These are phyloP conservation scores for Drosophila fulvimacula DNA, from an alignment of 2,888 invertebrate species.

Conservation along the genomic window DNA sequence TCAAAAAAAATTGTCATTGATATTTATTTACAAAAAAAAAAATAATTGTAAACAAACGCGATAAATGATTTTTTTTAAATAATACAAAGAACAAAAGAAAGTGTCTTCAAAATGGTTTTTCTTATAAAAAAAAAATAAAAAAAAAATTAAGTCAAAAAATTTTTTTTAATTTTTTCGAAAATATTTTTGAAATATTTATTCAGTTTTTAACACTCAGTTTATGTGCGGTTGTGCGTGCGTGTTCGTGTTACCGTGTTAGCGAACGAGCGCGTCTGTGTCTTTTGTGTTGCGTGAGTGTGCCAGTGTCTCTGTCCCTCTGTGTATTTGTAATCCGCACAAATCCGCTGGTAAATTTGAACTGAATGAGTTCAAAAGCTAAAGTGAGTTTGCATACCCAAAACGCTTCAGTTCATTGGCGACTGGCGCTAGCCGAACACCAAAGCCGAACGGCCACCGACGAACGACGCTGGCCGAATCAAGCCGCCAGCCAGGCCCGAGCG, in stretches of 20 bases:
- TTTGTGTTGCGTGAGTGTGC: background rate
- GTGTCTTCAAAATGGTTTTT: slow-evolving; percentile 7
- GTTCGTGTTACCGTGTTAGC: slow-evolving; percentile 25
- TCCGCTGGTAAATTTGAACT: slow-evolving; percentile 81
- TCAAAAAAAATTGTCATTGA: slow-evolving; percentile 36
- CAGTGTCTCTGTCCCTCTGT: slow-evolving; percentile 6
- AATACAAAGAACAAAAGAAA: background rate
- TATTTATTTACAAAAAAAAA: background rate
- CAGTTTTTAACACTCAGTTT: slow-evolving; percentile 16
- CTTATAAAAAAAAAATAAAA: background rate
- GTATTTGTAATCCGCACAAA: slow-evolving; percentile 78
- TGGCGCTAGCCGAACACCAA: slow-evolving; percentile 15
- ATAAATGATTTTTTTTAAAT: background rate
- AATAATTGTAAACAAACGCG: slow-evolving; percentile 22
- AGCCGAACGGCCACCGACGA: slow-evolving; percentile 23
- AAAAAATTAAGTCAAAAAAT: background rate
- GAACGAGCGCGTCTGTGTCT: slow-evolving; percentile 11
- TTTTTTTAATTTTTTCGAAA: slow-evolving; percentile 5
- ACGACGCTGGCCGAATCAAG: background rate
- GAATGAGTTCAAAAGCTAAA: slow-evolving; percentile 81
- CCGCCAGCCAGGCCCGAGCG: slow-evolving; percentile 4
- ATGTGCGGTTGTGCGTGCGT: slow-evolving; percentile 9
- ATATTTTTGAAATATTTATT: slow-evolving; percentile 3
- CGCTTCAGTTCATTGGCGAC: slow-evolving; percentile 55
- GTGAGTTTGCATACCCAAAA: slow-evolving; percentile 75